These are phyloP conservation scores for Leptoclinus maculatus DNA, from an alignment of 2,797 vertebrate species.

Conservation along the genomic window DNA sequence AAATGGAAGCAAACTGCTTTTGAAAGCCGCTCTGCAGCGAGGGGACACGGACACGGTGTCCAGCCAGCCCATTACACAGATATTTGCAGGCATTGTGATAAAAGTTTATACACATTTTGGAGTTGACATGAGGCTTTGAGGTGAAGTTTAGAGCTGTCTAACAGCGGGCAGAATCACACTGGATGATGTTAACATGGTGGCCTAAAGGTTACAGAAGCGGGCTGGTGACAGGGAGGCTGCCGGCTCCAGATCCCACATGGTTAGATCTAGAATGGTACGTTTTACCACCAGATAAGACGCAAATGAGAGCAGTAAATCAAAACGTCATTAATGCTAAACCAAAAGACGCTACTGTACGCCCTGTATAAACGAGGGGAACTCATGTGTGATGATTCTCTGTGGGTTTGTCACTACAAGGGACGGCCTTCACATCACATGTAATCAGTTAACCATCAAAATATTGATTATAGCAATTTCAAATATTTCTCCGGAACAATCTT, in stretches of 20 bases:
- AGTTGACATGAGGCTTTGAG: neutral
- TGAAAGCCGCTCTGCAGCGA: conserved; percentile 23
- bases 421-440: neutral
- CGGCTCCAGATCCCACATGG: neutral
- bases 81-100: conserved; percentile 2
- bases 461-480: neutral
- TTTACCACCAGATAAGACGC: neutral
- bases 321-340: neutral
- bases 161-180: neutral
- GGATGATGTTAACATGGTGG: neutral
- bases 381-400: neutral
- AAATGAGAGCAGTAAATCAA: neutral
- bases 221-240: neutral
- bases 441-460: neutral
- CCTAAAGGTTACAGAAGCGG: neutral
- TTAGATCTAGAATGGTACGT: neutral
- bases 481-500: neutral
- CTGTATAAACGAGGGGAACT: neutral
- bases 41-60: conserved; percentile 17
- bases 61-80: conserved; percentile 3
- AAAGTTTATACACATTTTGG: neutral
- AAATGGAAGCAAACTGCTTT: conserved; percentile 50
- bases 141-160: neutral
- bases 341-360: neutral
- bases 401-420: neutral